Evolutionary conservation across 2,888 invertebrate genomes (phyloP), one percentile per base, ranked within the genome.

Genomic region (Torymus aiolomorphi): DNA sequence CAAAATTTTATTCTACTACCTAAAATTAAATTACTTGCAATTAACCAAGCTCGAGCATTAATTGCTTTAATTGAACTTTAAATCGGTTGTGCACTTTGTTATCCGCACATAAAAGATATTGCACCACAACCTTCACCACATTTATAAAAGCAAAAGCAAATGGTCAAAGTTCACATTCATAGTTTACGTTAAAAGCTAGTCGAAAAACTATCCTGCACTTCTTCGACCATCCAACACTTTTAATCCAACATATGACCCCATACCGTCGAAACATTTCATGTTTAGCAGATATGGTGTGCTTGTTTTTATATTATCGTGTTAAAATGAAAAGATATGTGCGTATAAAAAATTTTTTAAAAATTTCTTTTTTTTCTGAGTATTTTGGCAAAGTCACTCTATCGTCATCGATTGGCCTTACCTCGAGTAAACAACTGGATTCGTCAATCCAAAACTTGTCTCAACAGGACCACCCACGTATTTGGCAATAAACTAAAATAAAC

Each of bases 401-500:
- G 52, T 69, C 67, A 59, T 65, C 56, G 65, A 72, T 71, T 66
- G 54, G 10, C 73, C 87, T 91, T 92, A 94, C 94, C 93, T 94
- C 84, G 93, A 92, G 87, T 94, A 94, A 83, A 92, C 91, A 73
- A 92, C 91, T 72, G 92, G 92, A 86, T 92, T 92, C 72, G 91
- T 89, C 82, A 92, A 89, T 78, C 92, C 91, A 83, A 93, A 91
- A 81, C 91, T 91, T 71, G 91, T 90, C 83, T 92, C 91, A 57
- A 91, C 89, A 71, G 93, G 92, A 5, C 90, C 91, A 78, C 93
- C 91, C 77, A 94, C 91, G 84, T 92, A 94, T 86, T 92, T 93
- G 78, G 91, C 92, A 52, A 94, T 91, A 85, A 92, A 90, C 91
- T 92, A 86, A 16, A 90, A 89, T 74, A 82, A 80, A 86, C 76